phyloP scores from a whole-genome alignment of 2,888 invertebrate genomes.

The Epistrophe grossulariae region DNA sequence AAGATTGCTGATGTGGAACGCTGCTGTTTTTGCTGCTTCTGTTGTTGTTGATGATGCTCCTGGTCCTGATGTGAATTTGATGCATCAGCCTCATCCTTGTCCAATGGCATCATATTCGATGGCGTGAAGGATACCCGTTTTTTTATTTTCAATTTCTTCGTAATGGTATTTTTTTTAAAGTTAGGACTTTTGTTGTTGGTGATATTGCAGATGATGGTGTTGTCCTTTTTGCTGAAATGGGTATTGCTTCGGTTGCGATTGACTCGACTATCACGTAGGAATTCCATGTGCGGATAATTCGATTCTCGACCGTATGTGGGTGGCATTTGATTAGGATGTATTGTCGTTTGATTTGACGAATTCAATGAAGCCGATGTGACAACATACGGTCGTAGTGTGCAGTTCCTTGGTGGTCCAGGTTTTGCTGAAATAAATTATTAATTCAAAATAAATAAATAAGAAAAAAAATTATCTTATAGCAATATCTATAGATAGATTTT shows the following conservation, averaged over 20 bases:
- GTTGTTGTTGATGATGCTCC: constrained; percentile 68
- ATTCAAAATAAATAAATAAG: constrained; percentile 50
- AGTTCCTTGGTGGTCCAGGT: constrained; percentile 93
- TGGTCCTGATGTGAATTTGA: constrained; percentile 72
- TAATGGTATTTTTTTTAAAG: constrained; percentile 62
- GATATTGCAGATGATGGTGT: constrained; percentile 32
- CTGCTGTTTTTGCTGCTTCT: constrained; percentile 76
- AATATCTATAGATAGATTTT: constrained; percentile 42
- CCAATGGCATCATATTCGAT: constrained; percentile 80
- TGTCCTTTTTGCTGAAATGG: constrained; percentile 63
- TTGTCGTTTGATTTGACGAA: constrained; percentile 84
- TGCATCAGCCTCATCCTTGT: constrained; percentile 61
- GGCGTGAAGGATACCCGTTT: constrained; percentile 83
- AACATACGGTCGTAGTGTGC: constrained; percentile 90
- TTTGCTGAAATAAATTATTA: constrained; percentile 86
- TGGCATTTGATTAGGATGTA: constrained; percentile 83
- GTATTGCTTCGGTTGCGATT: constrained; percentile 59
- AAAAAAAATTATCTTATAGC: constrained; percentile 27
- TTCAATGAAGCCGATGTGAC: constrained; percentile 85
- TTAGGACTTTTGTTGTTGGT: constrained; percentile 25
- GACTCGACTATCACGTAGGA: constrained; percentile 81
- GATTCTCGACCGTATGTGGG: constrained; percentile 83
- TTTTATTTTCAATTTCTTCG: constrained; percentile 77
- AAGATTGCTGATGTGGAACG: constrained; percentile 73
- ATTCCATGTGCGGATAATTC: constrained; percentile 84